Evolutionary conservation across 2,888 invertebrate genomes (phyloP), one percentile per base, ranked within the genome.

Genomic region (Caenorhabditis sinica): DNA sequence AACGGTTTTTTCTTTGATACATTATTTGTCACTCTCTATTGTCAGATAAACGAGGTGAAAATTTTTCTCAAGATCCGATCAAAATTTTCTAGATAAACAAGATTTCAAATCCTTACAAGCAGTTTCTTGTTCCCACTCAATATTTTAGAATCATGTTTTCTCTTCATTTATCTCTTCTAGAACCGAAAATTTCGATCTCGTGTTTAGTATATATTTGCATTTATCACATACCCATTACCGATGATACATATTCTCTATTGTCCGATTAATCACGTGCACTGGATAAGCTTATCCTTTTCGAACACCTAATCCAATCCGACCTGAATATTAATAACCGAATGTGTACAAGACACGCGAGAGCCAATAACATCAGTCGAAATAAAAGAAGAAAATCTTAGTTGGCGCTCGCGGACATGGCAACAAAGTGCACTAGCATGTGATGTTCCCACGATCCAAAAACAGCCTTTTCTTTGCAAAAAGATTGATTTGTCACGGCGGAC

Each of bases 341-440:
- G 30, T 51, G 51, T 36, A 69, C 36, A 13, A 33, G 36, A 53
- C 53, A 23, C 25, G 36, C 53, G 25, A 69, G 43, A n/a, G n/a
- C n/a, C 69, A 20, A 53, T 23, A 51, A 25, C 56, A 56, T 20
- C 17, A 71, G 15, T 9, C 33, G 33, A 60, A 28, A 58, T 20
- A 33, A 60, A 56, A 40, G 40, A 40, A 40, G 20, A 49, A 49
- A 49, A 66, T 66, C n/a, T n/a, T 40, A 58, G 63, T 51, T 75
- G 53, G 20, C 56, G 17, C n/a, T n/a, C 40, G 40, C 9, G 40
- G 23, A 51, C 23, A 23, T 17, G 68, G 33, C 30, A 68, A 53
- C 43, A 79, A 65, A 79, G 72, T 72, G 63, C 65, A 72, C 33
- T 51, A 60, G 49, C 80, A 80, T 73, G 72, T 80, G 80, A 80